Conservation (phyloP, 2,113 vertebrate species). For the Erythrolamprus reginae region DNA sequence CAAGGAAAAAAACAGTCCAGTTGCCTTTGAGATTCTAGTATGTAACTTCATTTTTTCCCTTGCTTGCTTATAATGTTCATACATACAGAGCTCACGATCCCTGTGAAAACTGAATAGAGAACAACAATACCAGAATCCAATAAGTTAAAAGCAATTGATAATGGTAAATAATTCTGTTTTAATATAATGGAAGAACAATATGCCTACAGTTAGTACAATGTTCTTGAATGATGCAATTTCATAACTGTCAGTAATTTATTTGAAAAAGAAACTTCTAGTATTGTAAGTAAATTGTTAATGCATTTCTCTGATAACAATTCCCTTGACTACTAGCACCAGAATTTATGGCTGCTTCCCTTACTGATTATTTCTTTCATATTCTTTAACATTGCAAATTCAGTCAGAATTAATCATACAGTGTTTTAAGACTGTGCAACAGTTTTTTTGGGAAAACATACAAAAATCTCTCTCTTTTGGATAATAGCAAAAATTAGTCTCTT, state of each 20-base stretch:
- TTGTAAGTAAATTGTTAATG: not conserved
- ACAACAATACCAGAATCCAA: not conserved
- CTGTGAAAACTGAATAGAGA: not conserved
- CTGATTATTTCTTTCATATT: not conserved
- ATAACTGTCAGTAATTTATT: not conserved
- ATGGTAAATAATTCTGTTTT: not conserved
- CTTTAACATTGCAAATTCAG: not conserved
- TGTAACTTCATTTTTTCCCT: not conserved
- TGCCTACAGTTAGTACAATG: not conserved
- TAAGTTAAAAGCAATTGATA: not conserved
- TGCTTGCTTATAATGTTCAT: not conserved
- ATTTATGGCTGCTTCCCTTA: not conserved
- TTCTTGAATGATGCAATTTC: not conserved
- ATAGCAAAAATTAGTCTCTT: not conserved
- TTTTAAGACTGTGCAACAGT: not conserved
- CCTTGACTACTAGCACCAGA: not conserved
- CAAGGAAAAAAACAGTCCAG: not conserved
- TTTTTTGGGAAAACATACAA: not conserved
- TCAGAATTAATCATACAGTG: not conserved
- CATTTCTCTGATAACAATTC: not conserved
- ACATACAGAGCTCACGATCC: not conserved
- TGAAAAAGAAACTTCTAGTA: not conserved
- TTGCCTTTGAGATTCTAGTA: not conserved
- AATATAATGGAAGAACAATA: not conserved
- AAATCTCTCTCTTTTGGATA: no score